Percentiles rank a stretch among this genome's conserved stretches.
Evolutionary conservation across 2,797 vertebrate genomes (phyloP).

Genomic region (Synanceia verrucosa): DNA sequence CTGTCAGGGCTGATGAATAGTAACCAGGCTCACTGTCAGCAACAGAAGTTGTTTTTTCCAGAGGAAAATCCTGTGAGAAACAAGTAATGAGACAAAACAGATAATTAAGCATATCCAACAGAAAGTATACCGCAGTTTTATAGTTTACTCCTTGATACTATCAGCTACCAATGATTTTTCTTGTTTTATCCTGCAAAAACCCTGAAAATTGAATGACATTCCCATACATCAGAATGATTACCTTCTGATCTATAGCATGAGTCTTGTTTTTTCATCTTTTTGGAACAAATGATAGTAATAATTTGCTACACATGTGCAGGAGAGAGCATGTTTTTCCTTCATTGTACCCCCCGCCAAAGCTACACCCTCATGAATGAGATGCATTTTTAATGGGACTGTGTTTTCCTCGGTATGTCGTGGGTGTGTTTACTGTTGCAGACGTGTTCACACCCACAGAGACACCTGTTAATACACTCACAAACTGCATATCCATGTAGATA

Average conservation of each 20-base stretch:
- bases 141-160: too few relatives aligned
- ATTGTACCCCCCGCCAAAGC: background rate
- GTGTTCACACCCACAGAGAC: constrained; percentile 24
- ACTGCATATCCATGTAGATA: constrained; percentile 40
- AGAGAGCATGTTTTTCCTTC: background rate
- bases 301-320: background rate
- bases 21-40: constrained; percentile 12
- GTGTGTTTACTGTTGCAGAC: constrained; percentile 25
- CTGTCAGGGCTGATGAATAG: constrained; percentile 36
- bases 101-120: background rate
- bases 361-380: background rate
- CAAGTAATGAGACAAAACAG: background rate
- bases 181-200: background rate
- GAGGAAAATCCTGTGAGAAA: accelerated
- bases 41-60: background rate
- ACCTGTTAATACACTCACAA: constrained; percentile 65
- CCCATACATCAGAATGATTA: background rate
- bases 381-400: constrained; percentile 5
- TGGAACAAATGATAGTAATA: too few relatives aligned
- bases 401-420: constrained; percentile 29
- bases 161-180: too few relatives aligned
- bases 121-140: background rate
- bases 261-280: background rate
- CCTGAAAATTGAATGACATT: background rate
- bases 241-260: background rate